Conservation (phyloP, 2,113 vertebrate genomes). For the Muntiacus muntjak region DNA sequence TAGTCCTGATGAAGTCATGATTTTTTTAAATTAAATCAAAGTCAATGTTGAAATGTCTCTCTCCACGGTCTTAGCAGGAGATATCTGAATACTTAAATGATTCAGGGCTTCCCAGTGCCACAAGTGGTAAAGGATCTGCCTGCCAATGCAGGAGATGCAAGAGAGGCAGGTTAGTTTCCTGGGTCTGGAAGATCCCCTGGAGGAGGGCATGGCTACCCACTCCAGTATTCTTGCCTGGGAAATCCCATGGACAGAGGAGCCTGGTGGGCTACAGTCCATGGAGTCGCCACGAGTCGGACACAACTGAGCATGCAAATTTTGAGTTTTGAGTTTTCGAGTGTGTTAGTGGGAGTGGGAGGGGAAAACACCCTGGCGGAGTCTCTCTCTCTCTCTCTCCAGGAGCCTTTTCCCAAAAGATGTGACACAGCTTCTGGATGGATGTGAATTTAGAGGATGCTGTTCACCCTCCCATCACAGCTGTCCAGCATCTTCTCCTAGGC, state of each 20-base stretch:
- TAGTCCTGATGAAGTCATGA: rapidly evolving
- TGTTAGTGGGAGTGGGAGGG: not conserved
- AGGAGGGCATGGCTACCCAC: not conserved
- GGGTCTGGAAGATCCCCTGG: not conserved
- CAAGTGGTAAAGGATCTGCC: not conserved
- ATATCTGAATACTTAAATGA: not conserved
- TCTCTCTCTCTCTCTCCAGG: not conserved
- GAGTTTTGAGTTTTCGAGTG: not conserved
- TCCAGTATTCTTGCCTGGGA: not conserved
- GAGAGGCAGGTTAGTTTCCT: not conserved
- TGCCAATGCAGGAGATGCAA: not conserved
- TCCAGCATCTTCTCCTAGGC: not conserved
- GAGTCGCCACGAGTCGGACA: not conserved
- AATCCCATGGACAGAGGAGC: not conserved
- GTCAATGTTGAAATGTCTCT: not conserved
- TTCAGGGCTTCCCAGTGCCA: not conserved
- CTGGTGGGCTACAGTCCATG: not conserved
- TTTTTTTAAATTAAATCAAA: not conserved
- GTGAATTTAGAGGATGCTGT: not conserved
- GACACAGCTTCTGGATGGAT: not conserved
- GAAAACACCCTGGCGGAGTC: not conserved
- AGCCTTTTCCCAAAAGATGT: not conserved
- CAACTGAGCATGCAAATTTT: not conserved
- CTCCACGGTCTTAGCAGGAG: not conserved
- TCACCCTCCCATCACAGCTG: not conserved